Percentiles rank a stretch among this genome's conserved stretches.
These are phyloP conservation scores for Aradophagus sp. DNA, from an alignment of 1,140 invertebrate species.

Conservation along the genomic window DNA sequence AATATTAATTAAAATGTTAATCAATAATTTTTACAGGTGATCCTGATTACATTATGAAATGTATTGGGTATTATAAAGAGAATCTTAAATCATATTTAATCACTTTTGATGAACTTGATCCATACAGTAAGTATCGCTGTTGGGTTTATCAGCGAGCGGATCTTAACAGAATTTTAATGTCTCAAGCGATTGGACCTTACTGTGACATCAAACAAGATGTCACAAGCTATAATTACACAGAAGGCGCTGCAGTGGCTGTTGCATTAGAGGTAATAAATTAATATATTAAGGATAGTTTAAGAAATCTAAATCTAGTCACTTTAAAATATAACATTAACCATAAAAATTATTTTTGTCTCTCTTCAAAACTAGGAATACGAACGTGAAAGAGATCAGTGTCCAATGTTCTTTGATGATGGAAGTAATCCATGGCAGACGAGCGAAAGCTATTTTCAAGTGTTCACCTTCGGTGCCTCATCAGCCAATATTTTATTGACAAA, in stretches of 20 bases:
- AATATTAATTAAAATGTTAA: no score
- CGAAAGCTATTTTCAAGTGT: conserved; percentile 75
- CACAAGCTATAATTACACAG: conserved; percentile 87
- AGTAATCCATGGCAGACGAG: conserved; percentile 86
- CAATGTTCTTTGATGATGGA: conserved; percentile 96
- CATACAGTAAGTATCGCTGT: conserved; percentile 95
- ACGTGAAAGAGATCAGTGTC: conserved; percentile 88
- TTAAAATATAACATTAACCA: no score
- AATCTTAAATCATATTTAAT: conserved; percentile 97
- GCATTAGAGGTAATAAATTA: conserved; percentile 84
- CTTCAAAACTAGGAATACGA: conserved; percentile 75
- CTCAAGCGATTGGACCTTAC: conserved; percentile 91
- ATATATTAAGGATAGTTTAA: no score
- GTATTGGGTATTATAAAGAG: conserved; percentile 98
- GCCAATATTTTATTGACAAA: conserved; percentile 4
- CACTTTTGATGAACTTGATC: conserved; percentile 96
- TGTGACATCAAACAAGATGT: conserved; percentile 94
- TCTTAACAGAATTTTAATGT: conserved; percentile 92
- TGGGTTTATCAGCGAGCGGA: conserved; percentile 98
- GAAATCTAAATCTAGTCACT: no score
- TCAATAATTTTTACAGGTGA: conserved; percentile 82
- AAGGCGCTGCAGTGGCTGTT: conserved; percentile 92
- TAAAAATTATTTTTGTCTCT: no score
- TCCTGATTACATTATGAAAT: conserved; percentile 97
- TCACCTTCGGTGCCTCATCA: conserved; percentile 31